Evolutionary conservation across 92 coral and sea anemone genomes (phyloP), one percentile per base, ranked within the genome.

Genomic region (Siderastrea radians): DNA sequence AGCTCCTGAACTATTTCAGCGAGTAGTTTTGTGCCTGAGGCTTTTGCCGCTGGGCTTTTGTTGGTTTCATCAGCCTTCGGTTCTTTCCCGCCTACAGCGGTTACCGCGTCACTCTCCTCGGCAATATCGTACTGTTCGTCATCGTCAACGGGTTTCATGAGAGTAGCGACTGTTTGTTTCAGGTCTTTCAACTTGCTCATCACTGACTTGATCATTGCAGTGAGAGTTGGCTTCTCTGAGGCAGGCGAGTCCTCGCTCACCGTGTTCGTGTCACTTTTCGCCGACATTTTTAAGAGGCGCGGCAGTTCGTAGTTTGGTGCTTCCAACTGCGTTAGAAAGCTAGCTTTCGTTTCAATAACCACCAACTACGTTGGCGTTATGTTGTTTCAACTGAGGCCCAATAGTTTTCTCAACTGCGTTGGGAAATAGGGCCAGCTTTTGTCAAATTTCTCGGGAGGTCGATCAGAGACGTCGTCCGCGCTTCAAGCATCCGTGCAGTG

Each of bases 311-410:
- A 59, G 44, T 58, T 59, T 3, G 14, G 80, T 13, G 49, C 47
- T 13, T 88, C 83, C 86, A 81, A 88, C 91, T 88, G 62, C 88
- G 88, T 88, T 88, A 81, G 87, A 55, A 59, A 17, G 80, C 64
- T 49, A 59, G 60, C 68, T n/a, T 74, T 65, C 63, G 51, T 14
- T 46, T 62, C 58, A 12, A 47, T 81, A 47, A 80, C 54, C 46
- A 59, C 82, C 87, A 88, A 88, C 91, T 88, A 54, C 88, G 68
- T 88, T 82, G 87, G 91, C 58, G 51, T 74, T 6, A 45, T 48
- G 63, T 51, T 48, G 3, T 16, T 38, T 26, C 70, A 26, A 54
- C 12, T 49, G 38, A 15, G 69, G 75, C 75, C 86, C 66, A 48
- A 44, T 61, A 47, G 26, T 79, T 79, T 79, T 71, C 49, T 45